Base-by-base conservation (phyloP, 2,113 vertebrate species). In the Gadus macrocephalus region DNA sequence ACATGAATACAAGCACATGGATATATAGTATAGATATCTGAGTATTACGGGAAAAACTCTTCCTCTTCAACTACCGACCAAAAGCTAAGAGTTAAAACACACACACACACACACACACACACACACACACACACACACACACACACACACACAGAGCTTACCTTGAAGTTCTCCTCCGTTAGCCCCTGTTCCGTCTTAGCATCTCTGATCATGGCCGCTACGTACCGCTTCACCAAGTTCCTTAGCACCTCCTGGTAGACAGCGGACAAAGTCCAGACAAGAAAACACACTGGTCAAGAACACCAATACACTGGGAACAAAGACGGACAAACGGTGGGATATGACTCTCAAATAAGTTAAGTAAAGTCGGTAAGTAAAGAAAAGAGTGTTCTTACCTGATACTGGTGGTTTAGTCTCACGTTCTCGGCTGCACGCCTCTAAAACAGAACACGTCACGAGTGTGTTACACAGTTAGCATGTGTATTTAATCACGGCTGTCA, bases 131-230 rank as follows among this genome's bases (percentile, higher is more conserved):
- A 20, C 59, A 20, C 59, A 60, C 59, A 20, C 59, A 61, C n/a
- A 61, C 59, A 20, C 59, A 61, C 59, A 61, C 59, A 20, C 59
- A 61, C 59, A 20, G 20, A 61, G 5, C 19, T 73, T 89, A 99
- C 97, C 95, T 99, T 99, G 75, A 99, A 98, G 86, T 98, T 99
- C 78, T 99, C 97, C 73, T 99, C 97, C 0, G 96, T 99, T 67
- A 99, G 81, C 1, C 97, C 97, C 80, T 97, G 93, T 66, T 95
- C 94, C 4, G 95, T 98, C 88, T 96, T 99, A 49, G 95, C 96
- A 77, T 97, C 94, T 93, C 97, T 92, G 78, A 99, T 98, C 95
- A 94, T 97, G n/a, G 97, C 95, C 0, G 97, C 97, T 22, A 99
- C 96, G 0, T 99, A 99, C 11, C 97, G 89, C 81, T 98, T 99